A percentile compares a stretch with the other conserved stretches of the same genome.
These are phyloP conservation scores for Morinoia aosen DNA, from an alignment of 2,888 invertebrate species.

Conservation along the genomic window DNA sequence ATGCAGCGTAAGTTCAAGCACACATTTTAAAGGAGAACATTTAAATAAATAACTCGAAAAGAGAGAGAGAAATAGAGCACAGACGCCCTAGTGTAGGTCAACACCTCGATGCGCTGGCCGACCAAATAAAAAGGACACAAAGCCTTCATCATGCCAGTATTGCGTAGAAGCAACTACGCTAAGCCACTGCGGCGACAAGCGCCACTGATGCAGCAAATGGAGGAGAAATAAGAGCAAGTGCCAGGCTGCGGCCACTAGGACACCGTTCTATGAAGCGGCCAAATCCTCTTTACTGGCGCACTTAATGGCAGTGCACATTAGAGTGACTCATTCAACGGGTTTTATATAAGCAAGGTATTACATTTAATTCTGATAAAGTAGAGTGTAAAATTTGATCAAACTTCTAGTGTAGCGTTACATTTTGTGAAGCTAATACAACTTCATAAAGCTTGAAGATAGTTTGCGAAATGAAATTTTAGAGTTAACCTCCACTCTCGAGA, in stretches of 20 bases:
- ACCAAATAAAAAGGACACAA: neutral
- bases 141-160: neutral
- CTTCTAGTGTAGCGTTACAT: too few species aligned
- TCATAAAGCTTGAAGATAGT: too few species aligned
- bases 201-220: neutral
- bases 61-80: neutral
- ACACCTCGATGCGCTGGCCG: neutral
- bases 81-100: neutral
- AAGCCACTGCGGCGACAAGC: neutral
- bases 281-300: neutral
- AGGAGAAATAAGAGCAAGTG: neutral
- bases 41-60: neutral
- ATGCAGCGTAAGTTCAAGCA: too few species aligned
- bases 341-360: too few species aligned
- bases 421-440: too few species aligned
- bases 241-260: neutral
- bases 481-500: too few species aligned
- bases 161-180: neutral
- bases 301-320: neutral
- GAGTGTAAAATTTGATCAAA: too few species aligned
- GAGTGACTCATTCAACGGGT: neutral
- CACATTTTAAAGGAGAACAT: too few species aligned
- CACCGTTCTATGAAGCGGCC: neutral
- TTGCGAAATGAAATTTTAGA: too few species aligned
- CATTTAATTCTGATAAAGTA: too few species aligned